These are phyloP conservation scores for Brenthis ino DNA, from an alignment of 2,888 invertebrate species.

Conservation along the genomic window DNA sequence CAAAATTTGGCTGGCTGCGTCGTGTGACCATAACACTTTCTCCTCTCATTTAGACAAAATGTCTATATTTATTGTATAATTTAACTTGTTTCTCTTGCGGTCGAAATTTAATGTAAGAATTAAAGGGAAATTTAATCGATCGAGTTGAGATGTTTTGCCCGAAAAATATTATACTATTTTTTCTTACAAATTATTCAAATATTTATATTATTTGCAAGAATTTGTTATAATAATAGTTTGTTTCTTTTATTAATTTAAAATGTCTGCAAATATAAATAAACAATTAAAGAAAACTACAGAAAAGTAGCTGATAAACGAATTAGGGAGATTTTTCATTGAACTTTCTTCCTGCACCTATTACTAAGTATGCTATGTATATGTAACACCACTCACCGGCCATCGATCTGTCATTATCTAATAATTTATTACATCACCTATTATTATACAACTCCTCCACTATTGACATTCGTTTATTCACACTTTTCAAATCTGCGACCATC, in stretches of 20 bases:
- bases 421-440: slow-evolving; percentile 66
- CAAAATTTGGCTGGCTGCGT: slow-evolving; percentile 51
- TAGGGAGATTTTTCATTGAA: slow-evolving; percentile 38
- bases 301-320: background rate
- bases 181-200: background rate
- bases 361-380: slow-evolving; percentile 48
- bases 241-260: no score
- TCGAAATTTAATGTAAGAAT: slow-evolving; percentile 16
- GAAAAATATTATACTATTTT: background rate
- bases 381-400: slow-evolving; percentile 62
- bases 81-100: slow-evolving; percentile 21
- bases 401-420: slow-evolving; percentile 71
- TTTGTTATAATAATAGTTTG: no score
- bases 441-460: slow-evolving; percentile 58
- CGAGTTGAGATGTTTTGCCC: background rate
- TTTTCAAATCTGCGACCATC: slow-evolving; percentile 27
- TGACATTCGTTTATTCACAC: slow-evolving; percentile 53
- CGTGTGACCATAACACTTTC: slow-evolving; percentile 55
- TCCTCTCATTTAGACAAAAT: slow-evolving; percentile 53
- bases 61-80: slow-evolving; percentile 33
- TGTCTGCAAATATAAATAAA: no score
- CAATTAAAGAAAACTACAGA: no score
- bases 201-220: background rate
- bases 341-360: slow-evolving; percentile 59
- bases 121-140: slow-evolving; percentile 34